phyloP scores from a whole-genome alignment of 1,140 invertebrate genomes.

The Paralvinella palmiformis region DNA sequence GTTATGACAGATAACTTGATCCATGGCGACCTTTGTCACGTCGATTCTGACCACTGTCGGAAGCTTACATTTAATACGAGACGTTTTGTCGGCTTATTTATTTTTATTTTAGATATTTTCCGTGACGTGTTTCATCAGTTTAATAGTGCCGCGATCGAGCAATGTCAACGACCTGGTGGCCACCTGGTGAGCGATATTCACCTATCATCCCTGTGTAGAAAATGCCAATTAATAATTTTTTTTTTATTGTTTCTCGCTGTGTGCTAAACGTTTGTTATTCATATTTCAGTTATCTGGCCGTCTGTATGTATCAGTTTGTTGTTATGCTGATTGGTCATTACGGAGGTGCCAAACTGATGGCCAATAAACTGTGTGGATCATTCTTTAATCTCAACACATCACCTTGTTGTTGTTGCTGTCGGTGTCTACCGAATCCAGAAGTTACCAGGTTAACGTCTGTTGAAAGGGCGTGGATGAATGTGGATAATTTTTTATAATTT shows the following conservation, averaged over 20 bases:
- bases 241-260: not conserved
- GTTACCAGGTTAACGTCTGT: not conserved
- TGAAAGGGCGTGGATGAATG: not conserved
- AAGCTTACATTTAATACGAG: not conserved
- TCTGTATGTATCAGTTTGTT: slow-evolving; percentile 2
- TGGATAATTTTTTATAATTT: not conserved
- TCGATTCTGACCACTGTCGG: not conserved
- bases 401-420: slow-evolving; percentile 2
- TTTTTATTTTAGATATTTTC: not conserved
- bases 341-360: slow-evolving; percentile 4
- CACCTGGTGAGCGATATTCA: not conserved
- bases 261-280: not conserved
- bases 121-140: not conserved
- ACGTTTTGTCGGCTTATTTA: not conserved
- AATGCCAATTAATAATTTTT: not conserved
- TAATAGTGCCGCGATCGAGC: not conserved
- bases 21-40: not conserved
- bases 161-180: not conserved
- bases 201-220: not conserved
- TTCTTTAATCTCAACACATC: not conserved
- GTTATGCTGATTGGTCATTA: slow-evolving; percentile 8
- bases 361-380: not conserved
- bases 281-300: not conserved
- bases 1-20: not conserved
- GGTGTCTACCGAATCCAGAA: not conserved